phyloP scores from a whole-genome alignment of 2,113 vertebrate species.

The Calidris pygmaea region DNA sequence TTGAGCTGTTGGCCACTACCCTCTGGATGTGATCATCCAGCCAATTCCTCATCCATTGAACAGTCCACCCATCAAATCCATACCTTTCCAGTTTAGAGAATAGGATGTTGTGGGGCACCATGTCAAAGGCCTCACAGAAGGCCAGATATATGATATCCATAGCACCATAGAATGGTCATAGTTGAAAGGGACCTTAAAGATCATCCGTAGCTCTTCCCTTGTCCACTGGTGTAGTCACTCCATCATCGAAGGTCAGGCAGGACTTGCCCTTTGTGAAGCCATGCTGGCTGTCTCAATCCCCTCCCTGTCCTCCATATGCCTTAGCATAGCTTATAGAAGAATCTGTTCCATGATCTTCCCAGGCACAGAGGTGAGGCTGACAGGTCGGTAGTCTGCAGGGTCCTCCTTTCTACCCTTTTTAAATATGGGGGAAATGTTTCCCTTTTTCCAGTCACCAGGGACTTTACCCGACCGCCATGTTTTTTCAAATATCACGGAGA shows the following conservation, averaged over 20 bases:
- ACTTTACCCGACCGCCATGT: no score
- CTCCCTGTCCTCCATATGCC: neutral
- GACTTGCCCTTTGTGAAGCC: no score
- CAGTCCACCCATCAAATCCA: neutral
- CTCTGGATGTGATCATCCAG: neutral
- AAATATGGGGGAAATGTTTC: neutral
- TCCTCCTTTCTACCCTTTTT: neutral
- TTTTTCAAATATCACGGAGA: no score
- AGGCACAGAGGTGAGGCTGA: neutral
- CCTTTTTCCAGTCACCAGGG: no score
- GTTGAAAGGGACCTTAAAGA: no score
- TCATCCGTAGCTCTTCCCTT: neutral
- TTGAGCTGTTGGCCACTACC: neutral
- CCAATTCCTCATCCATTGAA: neutral
- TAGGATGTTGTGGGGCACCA: neutral
- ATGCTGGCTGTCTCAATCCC: neutral
- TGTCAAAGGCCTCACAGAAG: neutral
- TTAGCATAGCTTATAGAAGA: neutral
- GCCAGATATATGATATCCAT: neutral
- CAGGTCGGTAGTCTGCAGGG: no score
- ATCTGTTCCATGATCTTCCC: neutral
- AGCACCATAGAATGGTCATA: no score
- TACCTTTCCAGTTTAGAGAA: neutral
- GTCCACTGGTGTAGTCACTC: neutral
- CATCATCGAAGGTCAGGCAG: no score